phyloP scores from a whole-genome alignment of 2,888 invertebrate genomes.

The Xanthorhoe designata region DNA sequence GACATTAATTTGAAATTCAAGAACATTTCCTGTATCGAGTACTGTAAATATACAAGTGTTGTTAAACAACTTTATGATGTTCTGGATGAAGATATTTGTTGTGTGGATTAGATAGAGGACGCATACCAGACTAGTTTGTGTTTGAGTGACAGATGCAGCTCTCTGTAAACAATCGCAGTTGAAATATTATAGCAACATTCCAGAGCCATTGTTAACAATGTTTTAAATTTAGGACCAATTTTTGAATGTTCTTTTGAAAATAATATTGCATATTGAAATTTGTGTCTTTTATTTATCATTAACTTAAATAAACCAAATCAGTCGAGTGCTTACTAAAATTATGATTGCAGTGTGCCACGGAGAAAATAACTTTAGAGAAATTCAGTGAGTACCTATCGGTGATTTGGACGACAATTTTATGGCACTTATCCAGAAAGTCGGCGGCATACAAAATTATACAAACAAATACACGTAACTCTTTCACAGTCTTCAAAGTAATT shows the following conservation, averaged over 20 bases:
- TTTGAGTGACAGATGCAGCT: slow-evolving; percentile 58
- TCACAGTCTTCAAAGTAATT: background rate
- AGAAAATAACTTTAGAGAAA: slow-evolving; percentile 71
- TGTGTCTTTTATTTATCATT: slow-evolving; percentile 56
- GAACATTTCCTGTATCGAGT: slow-evolving; percentile 38
- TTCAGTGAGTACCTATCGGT: slow-evolving; percentile 4
- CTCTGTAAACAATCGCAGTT: slow-evolving; percentile 72
- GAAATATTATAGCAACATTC: slow-evolving; percentile 79
- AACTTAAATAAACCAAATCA: slow-evolving; percentile 42
- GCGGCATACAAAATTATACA: background rate
- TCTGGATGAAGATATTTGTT: slow-evolving; percentile 48
- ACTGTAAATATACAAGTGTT: slow-evolving; percentile 51
- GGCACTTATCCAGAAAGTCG: slow-evolving; percentile 33
- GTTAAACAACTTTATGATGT: slow-evolving; percentile 62
- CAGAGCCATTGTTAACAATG: slow-evolving; percentile 85
- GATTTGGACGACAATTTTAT: slow-evolving; percentile 17
- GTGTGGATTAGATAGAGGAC: slow-evolving; percentile 40
- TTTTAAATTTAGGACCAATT: slow-evolving; percentile 86
- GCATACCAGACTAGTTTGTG: slow-evolving; percentile 30
- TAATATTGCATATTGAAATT: slow-evolving; percentile 83
- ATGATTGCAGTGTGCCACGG: slow-evolving; percentile 46
- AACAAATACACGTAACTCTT: background rate
- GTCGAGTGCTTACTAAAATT: slow-evolving; percentile 42
- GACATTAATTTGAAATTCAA: slow-evolving; percentile 44
- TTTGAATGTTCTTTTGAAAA: slow-evolving; percentile 85